Base-by-base conservation (phyloP, 2,888 invertebrate species). In the Odontocolon sp. region DNA sequence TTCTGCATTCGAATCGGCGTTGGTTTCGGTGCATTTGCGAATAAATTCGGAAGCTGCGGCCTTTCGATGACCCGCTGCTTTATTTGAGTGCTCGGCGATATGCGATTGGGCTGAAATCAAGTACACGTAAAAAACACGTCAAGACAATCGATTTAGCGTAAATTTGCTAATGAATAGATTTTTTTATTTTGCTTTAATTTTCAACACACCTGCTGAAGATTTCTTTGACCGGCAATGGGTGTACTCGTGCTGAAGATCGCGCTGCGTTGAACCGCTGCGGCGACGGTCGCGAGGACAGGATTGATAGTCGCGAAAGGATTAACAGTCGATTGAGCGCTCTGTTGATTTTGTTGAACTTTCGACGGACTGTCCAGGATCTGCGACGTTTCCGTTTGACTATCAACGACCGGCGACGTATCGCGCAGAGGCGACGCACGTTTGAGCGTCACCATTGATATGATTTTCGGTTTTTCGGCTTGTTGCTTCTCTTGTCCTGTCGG, bases 371-470 rank as follows among this genome's bases (percentile, higher is more conserved):
- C 84, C 3, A 59, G 8, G 4, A 61, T 52, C 72, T 83, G 14
- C 63, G 72, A 9, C 61, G 64, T 21, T 52, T 83, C 21, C 26
- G 72, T 80, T 9, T 85, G 82, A 47, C 40, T 79, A 21, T 84
- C 83, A 2, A 77, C 75, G 2, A 56, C 80, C 0, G 85, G 85
- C 1, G 84, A 83, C 0, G 78, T 73, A 14, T 88, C 87, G 38
- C 86, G 78, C 8, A 84, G 85, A 0, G 88, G 88, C 5, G 89
- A 88, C 0, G 88, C 86, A 45, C 88, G 82, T 59, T 90, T 90
- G 0, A 90, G 86, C 6, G 90, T 90, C 1, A 90, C 87, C 87
- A 90, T 88, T 1, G 90, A 90, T 54, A 90, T 89, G 40, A 90
- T 89, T 71, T 90, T 90, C 2, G 90, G 90, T 64, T 90, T 90